Base-by-base conservation (phyloP, 1,140 invertebrate genomes). In the Caenorhabditis tropicalis region DNA sequence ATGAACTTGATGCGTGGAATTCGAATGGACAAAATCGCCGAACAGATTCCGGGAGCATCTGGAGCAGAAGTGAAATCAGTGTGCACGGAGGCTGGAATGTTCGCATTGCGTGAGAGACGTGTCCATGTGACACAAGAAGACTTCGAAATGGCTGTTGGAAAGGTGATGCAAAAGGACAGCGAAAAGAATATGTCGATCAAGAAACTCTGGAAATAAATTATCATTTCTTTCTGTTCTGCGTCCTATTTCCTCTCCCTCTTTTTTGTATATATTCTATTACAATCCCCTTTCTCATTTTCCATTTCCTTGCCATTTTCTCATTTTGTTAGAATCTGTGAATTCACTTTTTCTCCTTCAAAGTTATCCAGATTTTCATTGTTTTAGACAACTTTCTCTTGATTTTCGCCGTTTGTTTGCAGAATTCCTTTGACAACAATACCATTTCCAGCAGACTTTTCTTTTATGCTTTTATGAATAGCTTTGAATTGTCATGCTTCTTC, bases 161-260 rank as follows among this genome's bases (percentile, higher is more conserved):
- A 99, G 93, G 96, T 99, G 39, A 99, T 99, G 98, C 96, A 99
- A 92, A 99, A 99, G 92, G 98, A 99, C 92, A 97, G 96, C 0
- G 98, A 99, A 90, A 99, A 99, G 93, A 99, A 99, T 91, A 99
- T 99, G 96, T 99, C 98, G 19, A 98, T 99, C 92, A 99, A 99
- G 93, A 99, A 99, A 92, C 94, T 99, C 21, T 56, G n/a, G 21
- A 56, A 56, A 27, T 56, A 56, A n/a, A n/a, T n/a, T n/a, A 56
- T 43, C 0, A 15, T 56, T 27, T 56, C 19, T 19, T 16, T 51
- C 19, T 19, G n/a, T n/a, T 19, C 48, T 51, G 15, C n/a, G 48
- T 19, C n/a, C 5, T n/a, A 51, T 51, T 51, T 51, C n/a, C 15
- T n/a, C 12, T 19, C 19, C 48, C n/a, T 51, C n/a, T 51, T 19